phyloP scores from a whole-genome alignment of 2,113 vertebrate genomes.

The Ammodytes marinus region DNA sequence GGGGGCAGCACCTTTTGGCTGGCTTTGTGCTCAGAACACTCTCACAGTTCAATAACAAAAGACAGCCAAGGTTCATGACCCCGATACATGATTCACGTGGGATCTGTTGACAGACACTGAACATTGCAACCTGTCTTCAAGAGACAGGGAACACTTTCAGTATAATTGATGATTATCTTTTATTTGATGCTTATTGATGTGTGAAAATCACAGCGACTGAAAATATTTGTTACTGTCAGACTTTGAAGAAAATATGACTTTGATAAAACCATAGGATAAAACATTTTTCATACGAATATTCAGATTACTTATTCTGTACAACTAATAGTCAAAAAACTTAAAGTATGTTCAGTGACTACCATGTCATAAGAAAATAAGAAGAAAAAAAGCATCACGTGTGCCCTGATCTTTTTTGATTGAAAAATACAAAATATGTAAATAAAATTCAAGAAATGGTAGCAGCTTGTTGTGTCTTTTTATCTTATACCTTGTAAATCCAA shows the following conservation, averaged over 20 bases:
- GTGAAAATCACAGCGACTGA: not conserved
- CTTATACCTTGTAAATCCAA: not conserved
- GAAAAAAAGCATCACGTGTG: too few species aligned
- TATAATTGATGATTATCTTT: not conserved
- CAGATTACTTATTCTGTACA: too few species aligned
- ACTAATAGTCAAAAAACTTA: too few species aligned
- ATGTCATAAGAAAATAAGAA: not conserved
- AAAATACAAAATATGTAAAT: slow-evolving; percentile 21
- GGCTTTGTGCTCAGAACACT: slow-evolving; percentile 70
- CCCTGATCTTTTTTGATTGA: not conserved
- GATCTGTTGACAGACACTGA: slow-evolving; percentile 14
- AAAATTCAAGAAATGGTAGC: slow-evolving; percentile 11
- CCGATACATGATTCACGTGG: slow-evolving; percentile 54
- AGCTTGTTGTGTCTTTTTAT: slow-evolving; percentile 1
- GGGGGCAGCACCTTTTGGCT: slow-evolving; percentile 77
- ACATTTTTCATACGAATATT: too few species aligned
- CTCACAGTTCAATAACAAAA: slow-evolving; percentile 67
- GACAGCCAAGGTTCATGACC: slow-evolving; percentile 78
- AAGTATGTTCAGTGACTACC: too few species aligned
- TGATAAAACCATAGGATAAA: not conserved
- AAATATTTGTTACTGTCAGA: slow-evolving; percentile 1
- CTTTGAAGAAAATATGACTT: not conserved
- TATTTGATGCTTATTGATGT: not conserved
- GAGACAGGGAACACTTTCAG: not conserved
- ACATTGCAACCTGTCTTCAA: not conserved